These are phyloP conservation scores for Phenacoccus solenopsis DNA, from an alignment of 1,140 invertebrate species.

Conservation along the genomic window DNA sequence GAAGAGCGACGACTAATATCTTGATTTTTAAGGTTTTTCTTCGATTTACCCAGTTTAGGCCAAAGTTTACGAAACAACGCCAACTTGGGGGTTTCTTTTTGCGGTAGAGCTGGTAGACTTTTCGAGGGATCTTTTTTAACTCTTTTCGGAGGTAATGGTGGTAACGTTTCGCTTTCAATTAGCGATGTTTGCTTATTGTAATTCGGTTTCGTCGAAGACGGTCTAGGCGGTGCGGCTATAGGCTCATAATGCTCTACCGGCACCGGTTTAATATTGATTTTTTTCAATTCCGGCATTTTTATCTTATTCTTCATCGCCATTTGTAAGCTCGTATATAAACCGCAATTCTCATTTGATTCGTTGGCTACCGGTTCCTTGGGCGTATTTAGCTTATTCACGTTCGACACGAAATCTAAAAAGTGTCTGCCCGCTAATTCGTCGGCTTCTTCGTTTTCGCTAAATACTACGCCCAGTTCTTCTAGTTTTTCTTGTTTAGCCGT, in stretches of 20 bases:
- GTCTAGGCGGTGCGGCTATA: slow-evolving; percentile 26
- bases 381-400: background rate
- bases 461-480: background rate
- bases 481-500: background rate
- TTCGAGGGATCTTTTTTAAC: slow-evolving; percentile 46
- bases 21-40: background rate
- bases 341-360: slow-evolving; percentile 21
- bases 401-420: background rate
- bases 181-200: background rate
- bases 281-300: slow-evolving; percentile 20
- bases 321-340: slow-evolving; percentile 62
- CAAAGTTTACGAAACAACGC: slow-evolving; percentile 53
- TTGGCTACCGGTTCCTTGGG: background rate
- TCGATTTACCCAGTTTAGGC: slow-evolving; percentile 26
- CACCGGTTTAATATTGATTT: slow-evolving; percentile 38
- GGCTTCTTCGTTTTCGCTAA: background rate
- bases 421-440: background rate
- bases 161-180: slow-evolving; percentile 40
- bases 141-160: slow-evolving; percentile 64
- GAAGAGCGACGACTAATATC: background rate
- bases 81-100: slow-evolving; percentile 38
- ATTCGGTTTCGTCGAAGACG: slow-evolving; percentile 27
- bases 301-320: slow-evolving; percentile 75
- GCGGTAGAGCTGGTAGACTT: slow-evolving; percentile 35
- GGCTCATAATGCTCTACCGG: slow-evolving; percentile 40